Percentiles rank a stretch among this genome's conserved stretches.
Evolutionary conservation across 2,888 invertebrate species (phyloP).

Genomic region (Macropis europaea): DNA sequence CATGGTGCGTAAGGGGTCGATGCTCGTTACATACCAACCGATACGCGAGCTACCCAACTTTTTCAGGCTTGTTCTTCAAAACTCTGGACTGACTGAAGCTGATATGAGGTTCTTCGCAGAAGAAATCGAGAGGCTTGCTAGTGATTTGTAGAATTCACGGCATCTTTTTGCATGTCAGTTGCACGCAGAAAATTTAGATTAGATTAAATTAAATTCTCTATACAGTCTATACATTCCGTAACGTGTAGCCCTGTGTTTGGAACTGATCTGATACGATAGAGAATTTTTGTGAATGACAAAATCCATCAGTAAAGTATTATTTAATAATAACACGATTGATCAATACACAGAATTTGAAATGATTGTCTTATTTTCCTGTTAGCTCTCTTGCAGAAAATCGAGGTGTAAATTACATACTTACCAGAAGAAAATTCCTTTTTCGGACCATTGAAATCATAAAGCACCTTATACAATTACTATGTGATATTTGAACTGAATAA

Average conservation of each 20-base stretch:
- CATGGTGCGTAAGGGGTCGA: constrained; percentile 97
- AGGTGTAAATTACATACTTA: too few species aligned
- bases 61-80: constrained; percentile 96
- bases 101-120: constrained; percentile 94
- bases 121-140: constrained; percentile 92
- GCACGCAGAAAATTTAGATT: neutral
- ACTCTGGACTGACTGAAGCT: constrained; percentile 89
- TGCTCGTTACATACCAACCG: constrained; percentile 98
- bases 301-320: constrained; percentile 14
- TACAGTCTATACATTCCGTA: too few species aligned
- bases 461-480: too few species aligned
- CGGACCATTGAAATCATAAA: too few species aligned
- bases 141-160: constrained; percentile 82
- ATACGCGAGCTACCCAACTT: constrained; percentile 93
- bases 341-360: neutral
- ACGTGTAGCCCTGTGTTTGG: too few species aligned
- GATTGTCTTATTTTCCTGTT: constrained; percentile 5
- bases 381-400: neutral
- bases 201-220: neutral
- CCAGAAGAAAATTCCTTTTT: too few species aligned
- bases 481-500: too few species aligned
- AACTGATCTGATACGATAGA: neutral
- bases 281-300: neutral
- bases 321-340: neutral
- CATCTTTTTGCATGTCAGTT: neutral